Base-by-base conservation (phyloP, 1,140 invertebrate species). In the Nymphalis io region DNA sequence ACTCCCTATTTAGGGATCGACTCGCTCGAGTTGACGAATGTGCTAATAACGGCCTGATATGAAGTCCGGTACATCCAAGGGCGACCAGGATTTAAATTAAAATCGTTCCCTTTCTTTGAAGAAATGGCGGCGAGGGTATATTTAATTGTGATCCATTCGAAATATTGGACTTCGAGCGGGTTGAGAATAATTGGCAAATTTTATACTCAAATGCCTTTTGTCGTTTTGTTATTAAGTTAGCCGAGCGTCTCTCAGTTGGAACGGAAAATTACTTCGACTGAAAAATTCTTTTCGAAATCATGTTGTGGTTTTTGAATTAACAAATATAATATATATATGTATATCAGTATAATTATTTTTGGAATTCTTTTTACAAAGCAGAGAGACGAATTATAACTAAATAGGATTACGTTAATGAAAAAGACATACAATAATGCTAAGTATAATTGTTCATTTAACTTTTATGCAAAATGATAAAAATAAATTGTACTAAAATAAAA, bases 111-210 rank as follows among this genome's bases (percentile, higher is more conserved):
- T 80, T 85, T 86, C 80, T 80, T 86, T 86, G 77, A 85, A 86
- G 83, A 84, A 85, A 84, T 76, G 73, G 58, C 72, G 65, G 71
- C 66, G 70, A 79, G 81, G 83, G 76, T 73, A 33, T 33, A 80
- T 85, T 80, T 87, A 88, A 89, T 89, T 87, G 82, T 84, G 81
- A 85, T 83, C 79, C 77, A 75, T 79, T 81, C 72, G 68, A 78
- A 81, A 80, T 82, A 83, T 80, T 80, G 78, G 77, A 68, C 72
- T 73, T 79, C 76, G 77, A 86, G 72, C 79, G 80, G 83, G 81
- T 86, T 82, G 78, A 40, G 72, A 79, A 83, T 85, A 88, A 88
- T 88, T 88, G 83, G 65, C 77, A 76, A 76, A 81, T 81, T 81
- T 79, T 75, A 74, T 78, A 74, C 73, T 80, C 72, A 75, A 78